Conservation (phyloP, 2,888 invertebrate species). For the Drosophila siamana region DNA sequence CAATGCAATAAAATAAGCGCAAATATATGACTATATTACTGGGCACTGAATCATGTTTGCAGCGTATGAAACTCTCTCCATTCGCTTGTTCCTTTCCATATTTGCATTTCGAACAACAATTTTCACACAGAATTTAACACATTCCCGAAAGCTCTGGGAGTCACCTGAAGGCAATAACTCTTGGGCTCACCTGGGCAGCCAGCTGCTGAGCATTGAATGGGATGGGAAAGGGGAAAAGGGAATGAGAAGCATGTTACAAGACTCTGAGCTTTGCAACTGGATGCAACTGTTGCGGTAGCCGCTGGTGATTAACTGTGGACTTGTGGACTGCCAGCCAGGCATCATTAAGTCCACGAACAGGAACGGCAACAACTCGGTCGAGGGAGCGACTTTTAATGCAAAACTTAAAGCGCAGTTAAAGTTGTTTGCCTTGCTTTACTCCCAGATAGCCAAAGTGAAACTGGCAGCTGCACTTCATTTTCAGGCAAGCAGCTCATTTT, state of each 20-base stretch:
- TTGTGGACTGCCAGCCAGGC: constrained; percentile 33
- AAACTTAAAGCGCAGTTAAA: constrained; percentile 73
- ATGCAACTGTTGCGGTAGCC: constrained; percentile 36
- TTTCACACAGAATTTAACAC: constrained; percentile 62
- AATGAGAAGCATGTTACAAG: constrained; percentile 31
- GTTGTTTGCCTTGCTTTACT: constrained; percentile 43
- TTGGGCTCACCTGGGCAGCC: constrained; percentile 48
- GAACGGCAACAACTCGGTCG: constrained; percentile 9
- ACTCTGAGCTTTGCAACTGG: constrained; percentile 12
- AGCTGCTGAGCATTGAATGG: constrained; percentile 32
- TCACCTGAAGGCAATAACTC: constrained; percentile 57
- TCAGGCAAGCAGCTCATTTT: constrained; percentile 73
- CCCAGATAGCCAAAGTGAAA: constrained; percentile 47
- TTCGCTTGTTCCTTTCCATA: neutral
- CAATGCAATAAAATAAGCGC: constrained; percentile 10
- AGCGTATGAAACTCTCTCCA: neutral
- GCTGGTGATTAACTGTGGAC: constrained; percentile 59
- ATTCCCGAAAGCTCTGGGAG: constrained; percentile 36
- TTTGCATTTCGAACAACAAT: constrained; percentile 35
- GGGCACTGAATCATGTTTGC: constrained; percentile 31
- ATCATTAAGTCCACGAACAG: constrained; percentile 42
- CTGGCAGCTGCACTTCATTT: constrained; percentile 78
- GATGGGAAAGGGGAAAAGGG: neutral
- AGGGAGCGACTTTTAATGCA: constrained; percentile 41
- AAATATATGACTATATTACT: constrained; percentile 10